phyloP scores from a whole-genome alignment of 2,888 invertebrate genomes.

The Pseudanteris insignis region DNA sequence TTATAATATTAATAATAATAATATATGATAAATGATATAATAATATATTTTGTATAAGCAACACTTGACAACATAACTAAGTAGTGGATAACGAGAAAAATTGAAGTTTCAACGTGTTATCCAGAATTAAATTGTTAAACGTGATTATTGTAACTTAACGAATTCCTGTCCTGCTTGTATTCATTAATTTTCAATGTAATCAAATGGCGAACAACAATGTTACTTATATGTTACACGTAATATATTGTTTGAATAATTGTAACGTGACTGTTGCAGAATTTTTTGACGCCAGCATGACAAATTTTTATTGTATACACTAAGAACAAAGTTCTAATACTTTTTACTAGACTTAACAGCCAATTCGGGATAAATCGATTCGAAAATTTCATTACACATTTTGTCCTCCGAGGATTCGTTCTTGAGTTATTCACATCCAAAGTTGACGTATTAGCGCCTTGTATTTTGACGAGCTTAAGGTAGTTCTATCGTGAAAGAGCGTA shows the following conservation, averaged over 20 bases:
- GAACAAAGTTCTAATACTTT: too few relatives aligned
- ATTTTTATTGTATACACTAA: too few relatives aligned
- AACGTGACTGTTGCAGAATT: conserved; percentile 31
- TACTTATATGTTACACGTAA: conserved; percentile 34
- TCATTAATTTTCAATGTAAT: conserved; percentile 26
- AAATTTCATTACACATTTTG: too few relatives aligned
- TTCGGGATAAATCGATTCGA: too few relatives aligned
- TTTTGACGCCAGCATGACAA: too few relatives aligned
- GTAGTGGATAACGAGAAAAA: conserved; percentile 18
- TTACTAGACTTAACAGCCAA: too few relatives aligned
- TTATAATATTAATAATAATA: conserved; percentile 20
- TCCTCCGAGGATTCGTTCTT: too few relatives aligned
- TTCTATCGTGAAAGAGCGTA: too few relatives aligned
- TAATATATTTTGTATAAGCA: conserved; percentile 41
- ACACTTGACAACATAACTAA: conserved; percentile 28
- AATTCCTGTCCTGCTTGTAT: conserved; percentile 38
- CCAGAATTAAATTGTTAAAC: conserved; percentile 29
- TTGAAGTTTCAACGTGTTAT: conserved; percentile 17
- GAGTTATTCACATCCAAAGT: too few relatives aligned
- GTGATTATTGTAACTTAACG: conserved; percentile 35
- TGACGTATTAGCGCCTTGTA: too few relatives aligned
- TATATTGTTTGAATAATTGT: conserved; percentile 30
- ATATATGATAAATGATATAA: neutral
- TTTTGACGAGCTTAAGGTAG: too few relatives aligned
- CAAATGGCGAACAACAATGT: conserved; percentile 15